Base-by-base conservation (phyloP, 2,113 vertebrate species). In the Casuarius casuarius region DNA sequence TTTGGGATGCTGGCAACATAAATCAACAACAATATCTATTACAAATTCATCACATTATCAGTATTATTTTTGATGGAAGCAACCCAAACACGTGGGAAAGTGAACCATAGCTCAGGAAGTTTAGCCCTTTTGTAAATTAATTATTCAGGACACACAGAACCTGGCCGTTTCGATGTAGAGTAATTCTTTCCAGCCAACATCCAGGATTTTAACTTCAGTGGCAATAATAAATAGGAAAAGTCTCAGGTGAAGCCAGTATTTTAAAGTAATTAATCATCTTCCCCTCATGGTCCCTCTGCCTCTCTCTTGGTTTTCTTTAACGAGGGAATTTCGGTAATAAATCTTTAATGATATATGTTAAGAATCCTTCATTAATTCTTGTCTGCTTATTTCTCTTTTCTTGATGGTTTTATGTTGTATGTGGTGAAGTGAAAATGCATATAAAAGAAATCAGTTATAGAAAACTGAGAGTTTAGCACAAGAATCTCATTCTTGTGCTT, bases 161-260 rank as follows among this genome's bases (percentile, higher is more conserved):
- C 98, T 98, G 98, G 98, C 98, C 98, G 98, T 98, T 98, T 98
- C 98, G 98, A 98, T 98, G 98, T 97, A 98, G 98, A 99, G 98
- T 98, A 98, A 99, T 99, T 98, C 98, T 98, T 98, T 88, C 97
- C 83, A 98, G 99, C 98, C 98, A 98, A 98, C 98, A 98, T 97
- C 97, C 94, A 98, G 97, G 98, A 98, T 98, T 98, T 98, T 97
- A 98, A 98, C 98, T 99, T 98, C 97, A 96, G 95, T 98, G 98
- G 98, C 98, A 99, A 99, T 99, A 99, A 99, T 99, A 99, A 99
- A 99, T 99, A 99, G 98, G 98, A 99, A 98, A 99, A 99, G 98
- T 99, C 98, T 98, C 98, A 98, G 98, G 97, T 99, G 99, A 99
- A 99, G 98, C 99, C 98, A 98, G 98, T 98, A 99, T 99, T 99